A percentile compares a stretch with the other conserved stretches of the same genome.
Evolutionary conservation across 2,113 vertebrate genomes (phyloP).

Genomic region (Vidua macroura): DNA sequence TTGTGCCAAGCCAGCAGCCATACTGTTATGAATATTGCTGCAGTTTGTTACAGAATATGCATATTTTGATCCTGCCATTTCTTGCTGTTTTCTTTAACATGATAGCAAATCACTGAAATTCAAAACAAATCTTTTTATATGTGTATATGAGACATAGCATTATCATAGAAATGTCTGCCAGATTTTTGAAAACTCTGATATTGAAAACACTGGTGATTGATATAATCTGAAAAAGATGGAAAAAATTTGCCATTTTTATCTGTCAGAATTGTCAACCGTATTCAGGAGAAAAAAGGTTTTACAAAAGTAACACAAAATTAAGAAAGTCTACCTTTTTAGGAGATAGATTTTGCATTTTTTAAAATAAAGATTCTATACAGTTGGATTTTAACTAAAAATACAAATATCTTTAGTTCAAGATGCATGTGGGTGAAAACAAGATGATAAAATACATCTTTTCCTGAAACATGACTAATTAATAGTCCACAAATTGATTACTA

Average conservation of each 20-base stretch:
- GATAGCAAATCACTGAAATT: not conserved
- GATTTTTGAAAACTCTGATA: not conserved
- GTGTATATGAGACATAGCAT: not conserved
- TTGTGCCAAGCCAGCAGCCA: not conserved
- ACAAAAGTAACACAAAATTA: not conserved
- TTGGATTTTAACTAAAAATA: not conserved
- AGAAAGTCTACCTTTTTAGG: fast-evolving
- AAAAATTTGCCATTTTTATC: not conserved
- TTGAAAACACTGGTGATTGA: not conserved
- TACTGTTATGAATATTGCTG: not conserved
- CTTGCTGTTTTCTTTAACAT: not conserved
- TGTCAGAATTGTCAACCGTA: not conserved
- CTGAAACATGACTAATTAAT: not conserved
- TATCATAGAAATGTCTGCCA: not conserved
- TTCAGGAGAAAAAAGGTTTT: not conserved
- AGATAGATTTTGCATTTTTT: not conserved
- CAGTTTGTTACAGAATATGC: not conserved
- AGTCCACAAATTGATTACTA: not conserved
- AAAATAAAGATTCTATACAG: not conserved
- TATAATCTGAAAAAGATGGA: not conserved
- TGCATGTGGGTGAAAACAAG: not conserved
- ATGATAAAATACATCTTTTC: not conserved
- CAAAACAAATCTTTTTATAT: not conserved
- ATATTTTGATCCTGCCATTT: not conserved
- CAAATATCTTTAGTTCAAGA: not conserved